Conservation (phyloP, 2,113 vertebrate species). For the Rhabdomys dilectus region DNA sequence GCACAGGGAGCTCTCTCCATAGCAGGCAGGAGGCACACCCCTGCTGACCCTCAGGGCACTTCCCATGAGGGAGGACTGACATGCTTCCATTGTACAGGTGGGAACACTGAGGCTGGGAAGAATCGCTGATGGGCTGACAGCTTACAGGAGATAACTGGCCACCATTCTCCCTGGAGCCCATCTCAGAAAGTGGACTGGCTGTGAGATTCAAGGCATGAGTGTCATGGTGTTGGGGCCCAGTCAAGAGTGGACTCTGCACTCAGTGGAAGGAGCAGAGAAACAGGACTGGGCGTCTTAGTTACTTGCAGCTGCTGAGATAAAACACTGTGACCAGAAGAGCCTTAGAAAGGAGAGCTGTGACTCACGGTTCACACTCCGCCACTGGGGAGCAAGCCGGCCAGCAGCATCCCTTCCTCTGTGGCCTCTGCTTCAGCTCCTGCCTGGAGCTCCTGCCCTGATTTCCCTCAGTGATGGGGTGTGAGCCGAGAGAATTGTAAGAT, state of each 20-base stretch:
- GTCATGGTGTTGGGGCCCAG: background rate
- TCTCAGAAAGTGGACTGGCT: background rate
- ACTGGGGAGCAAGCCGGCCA: background rate
- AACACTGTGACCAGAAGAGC: background rate
- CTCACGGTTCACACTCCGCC: background rate
- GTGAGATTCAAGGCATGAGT: background rate
- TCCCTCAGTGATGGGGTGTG: background rate
- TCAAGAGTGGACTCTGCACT: background rate
- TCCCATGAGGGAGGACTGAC: fast-evolving
- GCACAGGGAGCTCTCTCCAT: background rate
- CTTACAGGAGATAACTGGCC: background rate
- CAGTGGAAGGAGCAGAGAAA: background rate
- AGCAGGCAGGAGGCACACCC: fast-evolving
- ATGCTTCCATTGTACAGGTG: background rate
- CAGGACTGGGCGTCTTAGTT: background rate
- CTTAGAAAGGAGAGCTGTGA: background rate
- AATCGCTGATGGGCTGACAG: background rate
- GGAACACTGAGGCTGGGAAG: background rate
- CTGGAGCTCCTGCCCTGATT: background rate
- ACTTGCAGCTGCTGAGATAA: background rate
- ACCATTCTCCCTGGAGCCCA: background rate
- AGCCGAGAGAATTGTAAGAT: background rate
- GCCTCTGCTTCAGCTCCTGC: background rate
- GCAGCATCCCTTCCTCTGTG: fast-evolving
- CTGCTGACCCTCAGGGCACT: no score